Percentiles rank a stretch among this genome's conserved stretches.
Conservation (phyloP, 2,113 vertebrate genomes). For the Arvicanthis niloticus region DNA sequence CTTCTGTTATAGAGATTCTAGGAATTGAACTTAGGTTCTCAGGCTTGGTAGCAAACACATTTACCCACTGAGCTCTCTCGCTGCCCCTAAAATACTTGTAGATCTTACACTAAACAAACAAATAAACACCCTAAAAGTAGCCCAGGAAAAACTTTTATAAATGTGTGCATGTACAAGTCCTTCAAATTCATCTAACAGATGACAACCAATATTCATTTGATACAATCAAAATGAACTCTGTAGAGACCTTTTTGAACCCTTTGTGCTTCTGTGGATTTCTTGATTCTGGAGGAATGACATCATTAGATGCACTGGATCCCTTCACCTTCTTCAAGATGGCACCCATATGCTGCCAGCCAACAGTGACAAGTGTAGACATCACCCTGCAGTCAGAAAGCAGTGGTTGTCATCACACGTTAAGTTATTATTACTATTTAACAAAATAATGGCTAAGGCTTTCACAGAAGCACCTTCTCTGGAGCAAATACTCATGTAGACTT, state of each 20-base stretch:
- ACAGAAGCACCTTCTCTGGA: conserved; percentile 29
- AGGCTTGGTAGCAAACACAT: background rate
- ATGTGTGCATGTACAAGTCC: background rate
- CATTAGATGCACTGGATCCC: background rate
- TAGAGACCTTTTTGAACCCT: background rate
- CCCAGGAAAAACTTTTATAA: background rate
- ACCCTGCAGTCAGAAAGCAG: background rate
- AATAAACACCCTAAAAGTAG: background rate
- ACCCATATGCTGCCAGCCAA: conserved; percentile 55
- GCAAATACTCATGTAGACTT: conserved; percentile 47
- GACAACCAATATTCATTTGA: background rate
- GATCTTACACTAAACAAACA: background rate
- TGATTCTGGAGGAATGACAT: background rate
- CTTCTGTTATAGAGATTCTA: background rate
- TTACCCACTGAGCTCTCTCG: no score
- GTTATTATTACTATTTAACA: conserved; percentile 52
- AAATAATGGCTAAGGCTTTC: conserved; percentile 7
- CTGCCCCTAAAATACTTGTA: background rate
- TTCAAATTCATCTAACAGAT: background rate
- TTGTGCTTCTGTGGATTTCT: background rate
- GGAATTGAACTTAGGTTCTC: no score
- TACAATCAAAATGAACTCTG: background rate
- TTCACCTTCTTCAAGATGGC: background rate
- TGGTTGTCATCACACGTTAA: conserved; percentile 9
- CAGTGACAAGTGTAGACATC: background rate